Conservation (phyloP, 2,113 vertebrate genomes). For the Apeltes quadracus region DNA sequence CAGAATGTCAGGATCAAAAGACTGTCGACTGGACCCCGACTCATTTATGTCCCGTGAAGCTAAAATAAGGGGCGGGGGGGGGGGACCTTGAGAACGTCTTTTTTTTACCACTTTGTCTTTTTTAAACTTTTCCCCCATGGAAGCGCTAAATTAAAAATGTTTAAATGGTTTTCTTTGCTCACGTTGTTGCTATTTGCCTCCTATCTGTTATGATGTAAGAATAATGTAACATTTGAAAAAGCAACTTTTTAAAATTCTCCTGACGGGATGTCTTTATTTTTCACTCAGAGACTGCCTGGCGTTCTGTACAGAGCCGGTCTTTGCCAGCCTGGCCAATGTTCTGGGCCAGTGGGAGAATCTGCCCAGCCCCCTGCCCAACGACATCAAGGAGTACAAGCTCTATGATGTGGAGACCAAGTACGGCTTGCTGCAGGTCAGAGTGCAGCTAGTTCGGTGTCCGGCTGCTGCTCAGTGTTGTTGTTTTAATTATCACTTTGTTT, state of each 20-base stretch:
- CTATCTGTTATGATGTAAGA: not conserved
- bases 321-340: conserved; percentile 95
- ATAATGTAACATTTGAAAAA: not conserved
- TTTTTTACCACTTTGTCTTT: not conserved
- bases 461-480: not conserved
- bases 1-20: conserved; percentile 25
- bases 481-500: not conserved
- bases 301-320: conserved; percentile 98
- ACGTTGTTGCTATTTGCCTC: not conserved
- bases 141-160: not conserved
- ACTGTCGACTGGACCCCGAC: conserved; percentile 14
- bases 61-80: not conserved
- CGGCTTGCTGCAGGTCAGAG: conserved; percentile 94
- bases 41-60: conserved; percentile 13
- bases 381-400: conserved; percentile 97
- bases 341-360: conserved; percentile 96
- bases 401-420: conserved; percentile 98
- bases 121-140: not conserved
- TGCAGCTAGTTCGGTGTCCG: not conserved
- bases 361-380: conserved; percentile 88
- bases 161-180: not conserved
- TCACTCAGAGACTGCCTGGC: conserved; percentile 91
- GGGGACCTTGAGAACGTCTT: not conserved
- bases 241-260: not conserved
- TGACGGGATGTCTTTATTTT: conserved; percentile 19